phyloP scores from a whole-genome alignment of 2,797 vertebrate genomes.

The Morus bassanus region DNA sequence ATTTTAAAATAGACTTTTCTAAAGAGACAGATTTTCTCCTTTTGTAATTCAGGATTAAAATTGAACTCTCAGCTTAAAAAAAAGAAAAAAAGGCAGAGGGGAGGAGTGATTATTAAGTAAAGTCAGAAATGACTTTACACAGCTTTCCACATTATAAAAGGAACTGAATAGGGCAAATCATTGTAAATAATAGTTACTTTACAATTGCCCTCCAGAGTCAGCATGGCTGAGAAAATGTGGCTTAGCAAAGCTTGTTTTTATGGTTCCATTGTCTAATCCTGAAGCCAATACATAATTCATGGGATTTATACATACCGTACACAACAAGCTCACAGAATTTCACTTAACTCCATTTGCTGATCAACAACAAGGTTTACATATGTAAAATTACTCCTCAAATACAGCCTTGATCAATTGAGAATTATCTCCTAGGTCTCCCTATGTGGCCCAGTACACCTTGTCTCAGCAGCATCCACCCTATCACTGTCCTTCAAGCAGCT shows the following conservation, averaged over 20 bases:
- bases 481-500: neutral
- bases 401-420: neutral
- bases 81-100: too few species aligned
- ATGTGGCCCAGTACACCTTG: neutral
- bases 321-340: neutral
- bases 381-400: neutral
- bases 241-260: neutral
- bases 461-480: neutral
- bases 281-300: neutral
- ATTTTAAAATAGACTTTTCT: neutral
- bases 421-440: neutral
- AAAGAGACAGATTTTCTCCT: neutral
- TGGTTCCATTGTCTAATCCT: neutral
- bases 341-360: neutral
- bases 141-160: neutral
- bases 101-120: neutral
- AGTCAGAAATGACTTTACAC: neutral
- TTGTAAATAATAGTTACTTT: neutral
- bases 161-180: neutral
- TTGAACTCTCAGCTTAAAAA: neutral
- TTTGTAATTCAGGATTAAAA: neutral
- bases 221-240: neutral
- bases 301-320: neutral
- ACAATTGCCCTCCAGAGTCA: neutral
- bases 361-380: neutral